Conservation (phyloP, 2,797 vertebrate species). For the Pseudochirops corinnae region DNA sequence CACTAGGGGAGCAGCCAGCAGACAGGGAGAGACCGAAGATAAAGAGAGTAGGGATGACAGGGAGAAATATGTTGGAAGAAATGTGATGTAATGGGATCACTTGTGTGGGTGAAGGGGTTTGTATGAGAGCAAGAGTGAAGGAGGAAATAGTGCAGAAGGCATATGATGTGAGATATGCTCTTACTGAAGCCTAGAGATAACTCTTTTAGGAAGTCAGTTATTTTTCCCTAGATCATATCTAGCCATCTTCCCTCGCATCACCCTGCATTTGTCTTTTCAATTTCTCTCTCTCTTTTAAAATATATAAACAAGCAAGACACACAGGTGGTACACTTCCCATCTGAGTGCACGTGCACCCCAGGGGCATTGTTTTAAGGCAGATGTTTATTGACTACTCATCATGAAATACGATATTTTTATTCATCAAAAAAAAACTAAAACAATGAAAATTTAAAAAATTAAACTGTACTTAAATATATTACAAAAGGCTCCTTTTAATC, state of each 20-base stretch:
- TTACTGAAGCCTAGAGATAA: not conserved
- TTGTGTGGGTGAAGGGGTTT: not conserved
- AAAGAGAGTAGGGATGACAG: not conserved
- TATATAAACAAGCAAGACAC: not conserved
- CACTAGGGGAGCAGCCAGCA: not conserved
- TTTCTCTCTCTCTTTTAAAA: not conserved
- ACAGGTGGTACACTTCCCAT: not conserved
- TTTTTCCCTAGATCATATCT: not conserved
- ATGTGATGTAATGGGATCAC: not conserved
- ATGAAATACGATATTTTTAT: not conserved
- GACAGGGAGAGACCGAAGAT: not conserved
- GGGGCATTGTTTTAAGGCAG: not conserved
- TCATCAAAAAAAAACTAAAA: not conserved
- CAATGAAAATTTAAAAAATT: not conserved
- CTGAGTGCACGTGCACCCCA: not conserved
- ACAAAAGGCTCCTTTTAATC: not conserved
- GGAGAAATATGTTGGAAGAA: not conserved
- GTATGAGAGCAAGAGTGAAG: not conserved
- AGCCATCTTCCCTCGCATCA: not conserved
- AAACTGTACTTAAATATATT: not conserved
- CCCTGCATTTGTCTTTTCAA: not conserved
- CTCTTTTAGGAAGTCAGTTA: not conserved
- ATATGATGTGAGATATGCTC: not conserved
- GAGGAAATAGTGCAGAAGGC: not conserved
- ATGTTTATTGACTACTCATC: not conserved